Percentiles rank a stretch among this genome's conserved stretches.
phyloP scores from a whole-genome alignment of 2,888 invertebrate genomes.

The Drosophila colorata region DNA sequence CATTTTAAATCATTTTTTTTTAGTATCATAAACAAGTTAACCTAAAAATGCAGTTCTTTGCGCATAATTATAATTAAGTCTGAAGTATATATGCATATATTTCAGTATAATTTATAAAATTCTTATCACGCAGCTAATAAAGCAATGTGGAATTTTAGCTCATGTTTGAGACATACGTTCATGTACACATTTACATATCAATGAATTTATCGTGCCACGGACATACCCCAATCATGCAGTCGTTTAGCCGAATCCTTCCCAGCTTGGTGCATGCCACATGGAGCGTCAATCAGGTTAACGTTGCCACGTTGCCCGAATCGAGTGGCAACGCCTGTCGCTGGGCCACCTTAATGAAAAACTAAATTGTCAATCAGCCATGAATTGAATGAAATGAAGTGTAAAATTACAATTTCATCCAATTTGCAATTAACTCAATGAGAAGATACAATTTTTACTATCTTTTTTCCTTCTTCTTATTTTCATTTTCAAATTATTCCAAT shows the following conservation, averaged over 20 bases:
- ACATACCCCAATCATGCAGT: background rate
- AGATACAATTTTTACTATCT: constrained; percentile 56
- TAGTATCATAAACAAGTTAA: no score
- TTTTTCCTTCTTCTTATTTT: constrained; percentile 25
- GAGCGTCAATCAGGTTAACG: constrained; percentile 37
- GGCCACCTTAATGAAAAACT: constrained; percentile 82
- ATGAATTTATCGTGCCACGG: no score
- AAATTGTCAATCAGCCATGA: constrained; percentile 84
- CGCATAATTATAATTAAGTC: no score
- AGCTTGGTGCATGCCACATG: constrained; percentile 34
- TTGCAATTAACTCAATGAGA: constrained; percentile 84
- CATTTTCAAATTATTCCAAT: constrained; percentile 80
- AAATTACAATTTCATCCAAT: constrained; percentile 85
- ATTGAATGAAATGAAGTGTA: constrained; percentile 84
- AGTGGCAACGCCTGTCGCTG: constrained; percentile 5
- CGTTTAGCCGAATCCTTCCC: background rate
- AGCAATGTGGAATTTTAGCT: no score
- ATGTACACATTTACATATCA: no score
- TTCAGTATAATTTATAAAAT: no score
- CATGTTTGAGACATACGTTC: no score
- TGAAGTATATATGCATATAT: no score
- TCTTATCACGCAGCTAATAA: no score
- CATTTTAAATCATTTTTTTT: no score
- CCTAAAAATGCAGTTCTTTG: no score
- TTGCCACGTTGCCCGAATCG: background rate